These are phyloP conservation scores for Drosophila eohydei DNA, from an alignment of 2,888 invertebrate species.

Conservation along the genomic window DNA sequence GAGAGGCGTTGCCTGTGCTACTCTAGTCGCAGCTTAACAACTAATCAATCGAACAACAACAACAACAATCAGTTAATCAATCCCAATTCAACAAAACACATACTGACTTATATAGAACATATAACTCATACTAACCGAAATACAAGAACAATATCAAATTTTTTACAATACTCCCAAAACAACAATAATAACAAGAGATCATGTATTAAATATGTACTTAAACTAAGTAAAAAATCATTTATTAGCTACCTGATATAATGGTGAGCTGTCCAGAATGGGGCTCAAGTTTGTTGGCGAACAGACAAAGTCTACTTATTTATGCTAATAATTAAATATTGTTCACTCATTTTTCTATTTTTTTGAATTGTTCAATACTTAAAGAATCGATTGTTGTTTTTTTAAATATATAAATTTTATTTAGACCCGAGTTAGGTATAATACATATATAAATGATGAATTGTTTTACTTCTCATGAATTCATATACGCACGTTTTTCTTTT, in stretches of 20 bases:
- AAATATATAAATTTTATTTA: constrained; percentile 46
- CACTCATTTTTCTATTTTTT: constrained; percentile 63
- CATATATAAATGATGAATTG: constrained; percentile 37
- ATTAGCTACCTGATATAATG: constrained; percentile 34
- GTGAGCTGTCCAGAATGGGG: constrained; percentile 21
- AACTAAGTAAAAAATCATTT: constrained; percentile 48
- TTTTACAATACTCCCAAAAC: constrained; percentile 45
- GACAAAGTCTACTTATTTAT: constrained; percentile 40
- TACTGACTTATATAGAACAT: constrained; percentile 35
- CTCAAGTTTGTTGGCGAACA: constrained; percentile 51
- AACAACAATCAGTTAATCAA: constrained; percentile 42
- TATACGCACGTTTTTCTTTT: constrained; percentile 37
- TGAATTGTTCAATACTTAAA: constrained; percentile 64
- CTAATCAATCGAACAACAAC: constrained; percentile 49
- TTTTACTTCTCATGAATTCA: constrained; percentile 47
- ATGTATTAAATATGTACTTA: constrained; percentile 75
- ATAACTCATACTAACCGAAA: constrained; percentile 56
- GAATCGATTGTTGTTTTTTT: constrained; percentile 63
- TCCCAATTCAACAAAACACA: constrained; percentile 44
- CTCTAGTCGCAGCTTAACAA: constrained; percentile 61
- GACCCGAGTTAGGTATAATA: constrained; percentile 36
- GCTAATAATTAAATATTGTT: constrained; percentile 44
- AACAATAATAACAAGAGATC: constrained; percentile 49
- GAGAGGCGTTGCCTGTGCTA: constrained; percentile 56
- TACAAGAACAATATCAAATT: constrained; percentile 33